Conservation (phyloP, 2,888 invertebrate genomes). For the Tipula lateralis region DNA sequence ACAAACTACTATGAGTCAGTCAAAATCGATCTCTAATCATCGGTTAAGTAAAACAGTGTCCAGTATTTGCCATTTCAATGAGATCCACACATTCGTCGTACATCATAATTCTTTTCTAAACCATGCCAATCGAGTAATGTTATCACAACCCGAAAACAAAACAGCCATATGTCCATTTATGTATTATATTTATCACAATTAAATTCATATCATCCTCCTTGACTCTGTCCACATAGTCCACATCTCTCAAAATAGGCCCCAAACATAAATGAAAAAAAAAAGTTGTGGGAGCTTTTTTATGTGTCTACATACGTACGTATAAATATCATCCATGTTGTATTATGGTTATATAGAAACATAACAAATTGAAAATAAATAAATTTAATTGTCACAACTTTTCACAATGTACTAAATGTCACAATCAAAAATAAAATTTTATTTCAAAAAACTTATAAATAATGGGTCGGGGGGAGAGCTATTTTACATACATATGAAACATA, state of each 20-base stretch:
- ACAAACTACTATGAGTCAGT: too few relatives aligned
- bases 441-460: not conserved
- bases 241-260: not conserved
- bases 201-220: not conserved
- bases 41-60: too few relatives aligned
- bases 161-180: not conserved
- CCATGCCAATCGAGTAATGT: not conserved
- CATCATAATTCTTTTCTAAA: too few relatives aligned
- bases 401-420: slow-evolving; percentile 15
- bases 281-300: not conserved
- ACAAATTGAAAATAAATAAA: slow-evolving; percentile 19
- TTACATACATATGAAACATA: too few relatives aligned
- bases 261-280: not conserved
- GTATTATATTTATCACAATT: not conserved
- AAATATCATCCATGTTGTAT: not conserved
- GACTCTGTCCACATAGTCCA: not conserved
- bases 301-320: not conserved
- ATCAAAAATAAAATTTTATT: not conserved
- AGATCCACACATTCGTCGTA: too few relatives aligned
- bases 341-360: slow-evolving; percentile 6
- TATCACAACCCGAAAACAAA: not conserved
- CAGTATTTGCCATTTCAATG: too few relatives aligned
- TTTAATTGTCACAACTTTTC: slow-evolving; percentile 1
- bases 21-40: too few relatives aligned
- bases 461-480: too few relatives aligned